phyloP scores from a whole-genome alignment of 2,888 invertebrate species.

The Lithophane socia region DNA sequence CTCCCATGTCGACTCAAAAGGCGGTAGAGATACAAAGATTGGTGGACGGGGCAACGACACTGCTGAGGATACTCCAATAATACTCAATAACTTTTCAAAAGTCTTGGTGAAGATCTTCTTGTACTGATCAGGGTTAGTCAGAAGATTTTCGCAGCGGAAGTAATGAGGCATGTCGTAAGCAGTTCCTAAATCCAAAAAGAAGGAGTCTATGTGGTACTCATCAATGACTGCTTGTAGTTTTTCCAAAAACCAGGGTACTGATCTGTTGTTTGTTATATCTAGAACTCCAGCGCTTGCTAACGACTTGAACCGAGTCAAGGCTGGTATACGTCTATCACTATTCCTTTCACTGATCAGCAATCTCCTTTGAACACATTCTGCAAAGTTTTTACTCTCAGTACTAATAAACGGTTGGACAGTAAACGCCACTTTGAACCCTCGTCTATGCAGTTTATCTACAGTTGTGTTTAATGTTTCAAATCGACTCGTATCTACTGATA shows the following conservation, averaged over 20 bases:
- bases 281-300: slow-evolving; percentile 95
- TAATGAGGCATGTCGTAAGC: slow-evolving; percentile 97
- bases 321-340: slow-evolving; percentile 95
- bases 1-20: slow-evolving; percentile 97
- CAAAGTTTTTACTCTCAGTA: slow-evolving; percentile 95
- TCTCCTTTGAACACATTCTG: slow-evolving; percentile 93
- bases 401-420: slow-evolving; percentile 97
- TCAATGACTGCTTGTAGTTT: slow-evolving; percentile 93
- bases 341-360: slow-evolving; percentile 95
- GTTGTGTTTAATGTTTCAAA: slow-evolving; percentile 95
- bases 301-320: slow-evolving; percentile 95
- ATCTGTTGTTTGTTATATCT: slow-evolving; percentile 96
- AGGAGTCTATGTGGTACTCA: slow-evolving; percentile 95
- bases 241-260: slow-evolving; percentile 94
- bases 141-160: slow-evolving; percentile 93
- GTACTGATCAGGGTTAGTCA: slow-evolving; percentile 96
- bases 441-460: slow-evolving; percentile 94
- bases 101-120: slow-evolving; percentile 93
- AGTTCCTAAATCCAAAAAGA: slow-evolving; percentile 95
- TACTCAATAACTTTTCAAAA: slow-evolving; percentile 91
- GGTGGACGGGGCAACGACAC: slow-evolving; percentile 95
- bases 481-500: slow-evolving; percentile 94
- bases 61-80: slow-evolving; percentile 96
- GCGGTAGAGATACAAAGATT: slow-evolving; percentile 96
- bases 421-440: slow-evolving; percentile 96